Evolutionary conservation across 2,888 invertebrate species (phyloP).

Genomic region (Cosmia pyralina): DNA sequence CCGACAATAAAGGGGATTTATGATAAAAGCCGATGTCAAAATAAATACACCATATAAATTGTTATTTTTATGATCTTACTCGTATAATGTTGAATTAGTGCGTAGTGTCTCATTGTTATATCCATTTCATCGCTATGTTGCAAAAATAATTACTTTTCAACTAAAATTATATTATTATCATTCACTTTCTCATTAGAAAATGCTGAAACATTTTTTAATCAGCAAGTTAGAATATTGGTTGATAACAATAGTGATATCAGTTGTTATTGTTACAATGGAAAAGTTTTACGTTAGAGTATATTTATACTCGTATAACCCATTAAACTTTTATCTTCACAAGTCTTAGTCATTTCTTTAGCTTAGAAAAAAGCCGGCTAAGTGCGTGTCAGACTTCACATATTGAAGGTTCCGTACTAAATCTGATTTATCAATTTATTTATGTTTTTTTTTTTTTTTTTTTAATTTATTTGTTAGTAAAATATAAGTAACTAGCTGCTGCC

Average conservation of each 20-base stretch:
- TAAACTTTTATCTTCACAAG: conserved; percentile 3
- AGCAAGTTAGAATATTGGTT: background rate
- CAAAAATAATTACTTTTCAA: background rate
- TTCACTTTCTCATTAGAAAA: background rate
- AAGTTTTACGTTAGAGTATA: conserved; percentile 1
- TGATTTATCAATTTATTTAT: too few relatives aligned
- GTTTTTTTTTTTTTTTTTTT: too few relatives aligned
- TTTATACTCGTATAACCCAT: conserved; percentile 19
- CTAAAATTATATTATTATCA: background rate
- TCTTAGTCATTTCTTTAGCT: conserved; percentile 1
- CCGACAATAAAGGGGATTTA: background rate
- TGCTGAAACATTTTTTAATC: background rate
- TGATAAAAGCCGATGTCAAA: background rate
- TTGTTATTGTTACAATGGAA: conserved; percentile 23
- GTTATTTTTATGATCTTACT: background rate
- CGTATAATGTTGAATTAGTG: background rate
- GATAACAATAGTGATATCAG: background rate
- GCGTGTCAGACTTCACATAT: too few relatives aligned
- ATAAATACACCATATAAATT: too few relatives aligned
- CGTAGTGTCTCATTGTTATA: background rate
- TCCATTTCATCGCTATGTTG: background rate
- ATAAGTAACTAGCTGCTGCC: too few relatives aligned
- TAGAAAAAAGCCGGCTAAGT: background rate
- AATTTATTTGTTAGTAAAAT: too few relatives aligned
- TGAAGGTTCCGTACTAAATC: too few relatives aligned